These are phyloP conservation scores for Andrena camellia DNA, from an alignment of 2,888 invertebrate species.

Conservation along the genomic window DNA sequence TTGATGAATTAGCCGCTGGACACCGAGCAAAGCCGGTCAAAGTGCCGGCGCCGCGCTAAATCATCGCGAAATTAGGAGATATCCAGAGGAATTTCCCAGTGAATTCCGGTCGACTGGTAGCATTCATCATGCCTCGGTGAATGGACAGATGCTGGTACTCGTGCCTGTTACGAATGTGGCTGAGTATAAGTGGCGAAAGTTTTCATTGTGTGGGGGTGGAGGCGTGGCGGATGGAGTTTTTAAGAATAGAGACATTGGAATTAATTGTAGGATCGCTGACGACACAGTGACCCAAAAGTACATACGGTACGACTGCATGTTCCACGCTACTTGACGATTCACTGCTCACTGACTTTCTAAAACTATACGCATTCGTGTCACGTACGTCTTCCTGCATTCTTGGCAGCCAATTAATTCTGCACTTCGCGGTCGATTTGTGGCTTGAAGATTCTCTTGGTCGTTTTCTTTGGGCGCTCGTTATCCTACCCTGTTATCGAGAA, in stretches of 20 bases:
- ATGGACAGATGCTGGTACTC: background rate
- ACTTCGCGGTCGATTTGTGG: no score
- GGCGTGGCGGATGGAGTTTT: no score
- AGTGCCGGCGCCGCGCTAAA: conserved; percentile 41
- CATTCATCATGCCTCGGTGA: conserved; percentile 8
- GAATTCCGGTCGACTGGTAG: background rate
- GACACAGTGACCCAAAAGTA: no score
- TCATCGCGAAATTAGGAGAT: conserved; percentile 47
- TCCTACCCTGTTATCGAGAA: no score
- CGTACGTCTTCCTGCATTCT: background rate
- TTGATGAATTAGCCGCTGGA: conserved; percentile 52
- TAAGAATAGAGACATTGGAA: no score
- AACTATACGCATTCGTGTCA: background rate
- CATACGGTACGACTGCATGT: no score
- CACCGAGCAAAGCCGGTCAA: conserved; percentile 35
- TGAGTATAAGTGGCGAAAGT: background rate
- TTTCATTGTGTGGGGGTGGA: background rate
- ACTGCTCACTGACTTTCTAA: no score
- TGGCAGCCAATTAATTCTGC: background rate
- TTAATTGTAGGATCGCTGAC: no score
- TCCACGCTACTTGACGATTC: no score
- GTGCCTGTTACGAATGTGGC: background rate
- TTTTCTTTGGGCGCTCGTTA: no score
- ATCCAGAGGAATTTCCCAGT: background rate
- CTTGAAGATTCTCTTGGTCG: no score